phyloP scores from a whole-genome alignment of 2,113 vertebrate species.

The Sciurus niger region DNA sequence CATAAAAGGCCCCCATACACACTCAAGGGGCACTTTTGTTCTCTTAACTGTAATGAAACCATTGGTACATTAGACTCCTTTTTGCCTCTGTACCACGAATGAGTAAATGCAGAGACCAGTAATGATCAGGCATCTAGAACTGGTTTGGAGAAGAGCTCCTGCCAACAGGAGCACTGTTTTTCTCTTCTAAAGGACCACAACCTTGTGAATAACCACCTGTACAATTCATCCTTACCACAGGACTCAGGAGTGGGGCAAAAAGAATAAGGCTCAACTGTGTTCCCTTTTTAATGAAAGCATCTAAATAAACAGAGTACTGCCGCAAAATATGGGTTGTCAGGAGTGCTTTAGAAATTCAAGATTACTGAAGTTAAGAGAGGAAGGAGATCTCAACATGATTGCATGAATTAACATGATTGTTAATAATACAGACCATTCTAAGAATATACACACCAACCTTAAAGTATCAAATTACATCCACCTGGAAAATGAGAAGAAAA shows the following conservation, averaged over 20 bases:
- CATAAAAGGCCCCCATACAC: neutral
- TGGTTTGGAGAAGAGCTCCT: neutral
- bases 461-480: neutral
- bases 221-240: neutral
- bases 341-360: neutral
- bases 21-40: neutral
- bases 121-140: neutral
- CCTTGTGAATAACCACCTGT: neutral
- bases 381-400: neutral
- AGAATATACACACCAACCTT: neutral
- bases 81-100: neutral
- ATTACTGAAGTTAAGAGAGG: neutral
- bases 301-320: neutral
- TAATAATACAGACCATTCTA: neutral
- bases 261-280: neutral
- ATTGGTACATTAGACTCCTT: neutral
- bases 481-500: neutral
- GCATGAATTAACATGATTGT: neutral
- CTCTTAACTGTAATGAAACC: neutral
- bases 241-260: no score
- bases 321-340: neutral
- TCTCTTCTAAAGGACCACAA: slow-evolving; percentile 9
- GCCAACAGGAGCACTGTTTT: neutral
- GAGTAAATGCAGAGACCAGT: neutral
- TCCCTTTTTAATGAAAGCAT: neutral